Evolutionary conservation across 30 jellyfish, hydroid and myxozoan genomes (phyloP), one percentile per base, ranked within the genome.

Genomic region (Catostylus mosaicus): DNA sequence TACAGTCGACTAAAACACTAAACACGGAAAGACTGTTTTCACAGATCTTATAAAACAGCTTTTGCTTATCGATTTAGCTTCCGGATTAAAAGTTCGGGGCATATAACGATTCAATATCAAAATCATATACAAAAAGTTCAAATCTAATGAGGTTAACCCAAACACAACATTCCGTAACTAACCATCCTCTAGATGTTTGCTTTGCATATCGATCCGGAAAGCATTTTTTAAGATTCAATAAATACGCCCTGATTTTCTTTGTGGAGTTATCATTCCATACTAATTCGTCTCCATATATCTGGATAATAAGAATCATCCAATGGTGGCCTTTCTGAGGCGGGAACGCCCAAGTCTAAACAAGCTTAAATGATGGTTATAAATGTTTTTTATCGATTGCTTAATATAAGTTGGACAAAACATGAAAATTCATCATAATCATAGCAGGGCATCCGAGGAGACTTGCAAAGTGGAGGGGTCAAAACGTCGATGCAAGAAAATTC

Each of bases 111-210:
- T 29, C 12, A 33, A 24, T 46, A 68, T 18, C 2, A 35, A 68
- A 23, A 68, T 30, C 8, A 66, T 37, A 37, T 19, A 68, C 80
- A 68, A 23, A 11, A 7, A 7, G 20, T 33, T 34, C 56, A 33
- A 37, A 33, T 2, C 80, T 32, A 68, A 68, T 68, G 65, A 37
- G 3, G 64, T 36, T 34, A 68, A 37, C 80, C 64, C 64, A 68
- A 68, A 37, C 80, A 68, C 64, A 1, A 37, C 63, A 37, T 16
- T 34, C 37, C 31, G 9, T 23, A 1, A 35, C 34, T 35, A 33
- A n/a, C 38, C 40, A 33, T 34, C 34, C 34, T 0, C 14, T 16
- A 7, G 30, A 22, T 34, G 34, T 68, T 68, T 68, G 45, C 36
- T 43, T 68, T 19, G 32, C 18, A 11, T 32, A 12, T 7, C 0